These are phyloP conservation scores for Danio albolineatus DNA, from an alignment of 2,797 vertebrate species.

Conservation along the genomic window DNA sequence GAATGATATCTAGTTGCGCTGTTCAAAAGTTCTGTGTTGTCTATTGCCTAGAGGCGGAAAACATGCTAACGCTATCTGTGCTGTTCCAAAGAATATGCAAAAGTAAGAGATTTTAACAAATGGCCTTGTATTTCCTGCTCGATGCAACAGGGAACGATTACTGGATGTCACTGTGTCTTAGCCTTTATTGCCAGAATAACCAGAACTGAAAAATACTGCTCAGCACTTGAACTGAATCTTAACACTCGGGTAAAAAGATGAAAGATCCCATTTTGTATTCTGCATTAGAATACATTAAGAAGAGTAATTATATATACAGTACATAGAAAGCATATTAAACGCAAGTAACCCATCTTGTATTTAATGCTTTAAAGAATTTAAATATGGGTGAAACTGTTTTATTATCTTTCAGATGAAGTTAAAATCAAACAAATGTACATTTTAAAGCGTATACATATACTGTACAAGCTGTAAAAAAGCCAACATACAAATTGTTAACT, in stretches of 20 bases:
- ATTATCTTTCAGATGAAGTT: too few relatives aligned
- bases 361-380: too few relatives aligned
- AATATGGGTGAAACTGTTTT: too few relatives aligned
- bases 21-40: conserved; percentile 65
- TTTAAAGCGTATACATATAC: too few relatives aligned
- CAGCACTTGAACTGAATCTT: background rate
- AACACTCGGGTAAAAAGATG: too few relatives aligned
- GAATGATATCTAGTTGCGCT: conserved; percentile 67
- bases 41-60: conserved; percentile 58
- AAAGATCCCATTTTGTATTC: background rate
- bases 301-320: background rate
- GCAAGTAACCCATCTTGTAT: too few relatives aligned
- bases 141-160: conserved; percentile 68
- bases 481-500: too few relatives aligned
- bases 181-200: background rate
- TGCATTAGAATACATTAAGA: background rate
- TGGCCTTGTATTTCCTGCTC: conserved; percentile 60
- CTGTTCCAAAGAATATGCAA: conserved; percentile 73
- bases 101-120: conserved; percentile 64
- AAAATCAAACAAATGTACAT: too few relatives aligned
- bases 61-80: conserved; percentile 51
- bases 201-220: background rate
- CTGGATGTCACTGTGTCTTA: conserved; percentile 65
- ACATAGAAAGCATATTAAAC: too few relatives aligned
- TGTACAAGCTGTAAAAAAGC: too few relatives aligned